phyloP scores from a whole-genome alignment of 2,888 invertebrate genomes.

The Drosophila nr. perissopoda region DNA sequence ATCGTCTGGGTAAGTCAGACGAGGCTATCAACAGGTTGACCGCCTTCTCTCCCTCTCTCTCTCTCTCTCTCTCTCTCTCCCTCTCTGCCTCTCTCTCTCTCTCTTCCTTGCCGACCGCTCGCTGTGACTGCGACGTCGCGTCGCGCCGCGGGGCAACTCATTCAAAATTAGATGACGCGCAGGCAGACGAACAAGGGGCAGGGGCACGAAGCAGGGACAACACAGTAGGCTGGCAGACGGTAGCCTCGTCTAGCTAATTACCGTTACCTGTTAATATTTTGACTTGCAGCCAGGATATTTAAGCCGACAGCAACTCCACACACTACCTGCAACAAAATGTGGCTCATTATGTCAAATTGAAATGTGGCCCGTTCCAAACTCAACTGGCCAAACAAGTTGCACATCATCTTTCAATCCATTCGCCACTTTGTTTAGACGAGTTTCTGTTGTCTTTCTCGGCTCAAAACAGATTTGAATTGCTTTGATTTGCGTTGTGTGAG shows the following conservation, averaged over 20 bases:
- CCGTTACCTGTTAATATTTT: slow-evolving; percentile 73
- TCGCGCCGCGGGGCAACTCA: slow-evolving; percentile 75
- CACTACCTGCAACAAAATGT: slow-evolving; percentile 42
- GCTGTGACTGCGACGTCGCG: slow-evolving; percentile 38
- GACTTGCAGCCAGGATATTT: slow-evolving; percentile 57
- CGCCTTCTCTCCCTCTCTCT: slow-evolving; percentile 39
- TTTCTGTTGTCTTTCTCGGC: neutral
- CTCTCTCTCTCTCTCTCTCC: neutral
- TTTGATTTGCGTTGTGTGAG: neutral
- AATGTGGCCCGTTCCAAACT: slow-evolving; percentile 58
- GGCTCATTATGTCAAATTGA: slow-evolving; percentile 73
- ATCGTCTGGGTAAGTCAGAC: slow-evolving; percentile 54
- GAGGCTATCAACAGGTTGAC: slow-evolving; percentile 70
- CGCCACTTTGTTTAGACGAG: slow-evolving; percentile 13
- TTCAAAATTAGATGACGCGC: slow-evolving; percentile 58
- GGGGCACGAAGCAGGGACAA: neutral
- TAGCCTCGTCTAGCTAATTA: slow-evolving; percentile 73
- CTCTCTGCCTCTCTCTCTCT: neutral
- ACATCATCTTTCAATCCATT: slow-evolving; percentile 23
- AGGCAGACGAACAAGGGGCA: neutral
- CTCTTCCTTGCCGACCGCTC: slow-evolving; percentile 30
- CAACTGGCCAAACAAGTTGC: slow-evolving; percentile 64
- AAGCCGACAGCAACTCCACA: neutral
- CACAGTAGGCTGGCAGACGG: slow-evolving; percentile 51
- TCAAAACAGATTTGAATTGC: neutral